Percentiles rank a stretch among this genome's conserved stretches.
Evolutionary conservation across 2,888 invertebrate genomes (phyloP).

Genomic region (Morpho achilles): DNA sequence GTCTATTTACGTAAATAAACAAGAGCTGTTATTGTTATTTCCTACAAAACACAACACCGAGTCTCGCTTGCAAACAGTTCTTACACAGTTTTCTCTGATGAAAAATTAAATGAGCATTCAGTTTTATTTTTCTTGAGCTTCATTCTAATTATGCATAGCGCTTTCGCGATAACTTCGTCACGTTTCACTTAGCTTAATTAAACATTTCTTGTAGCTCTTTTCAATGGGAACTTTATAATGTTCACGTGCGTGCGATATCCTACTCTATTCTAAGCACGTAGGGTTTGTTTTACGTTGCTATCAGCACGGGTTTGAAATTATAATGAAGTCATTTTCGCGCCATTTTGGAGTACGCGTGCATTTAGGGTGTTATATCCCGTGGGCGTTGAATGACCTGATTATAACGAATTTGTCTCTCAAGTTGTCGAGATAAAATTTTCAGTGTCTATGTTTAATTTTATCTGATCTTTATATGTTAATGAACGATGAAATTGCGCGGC

Average conservation of each 20-base stretch:
- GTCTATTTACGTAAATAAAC: too few species aligned
- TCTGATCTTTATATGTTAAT: not conserved
- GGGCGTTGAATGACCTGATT: slow-evolving; percentile 19
- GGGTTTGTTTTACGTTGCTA: slow-evolving; percentile 16
- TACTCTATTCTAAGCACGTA: slow-evolving; percentile 12
- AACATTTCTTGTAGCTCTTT: slow-evolving; percentile 49
- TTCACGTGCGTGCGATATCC: slow-evolving; percentile 13
- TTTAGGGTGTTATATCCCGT: slow-evolving; percentile 21
- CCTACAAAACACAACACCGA: not conserved
- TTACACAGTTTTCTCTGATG: slow-evolving; percentile 2
- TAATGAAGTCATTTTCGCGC: slow-evolving; percentile 31
- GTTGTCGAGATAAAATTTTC: slow-evolving; percentile 11
- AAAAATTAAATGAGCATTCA: slow-evolving; percentile 28
- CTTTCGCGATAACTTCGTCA: slow-evolving; percentile 45
- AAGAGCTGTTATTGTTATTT: not conserved
- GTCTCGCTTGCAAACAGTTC: not conserved
- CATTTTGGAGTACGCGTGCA: slow-evolving; percentile 23
- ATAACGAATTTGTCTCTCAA: slow-evolving; percentile 14
- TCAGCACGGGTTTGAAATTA: slow-evolving; percentile 22
- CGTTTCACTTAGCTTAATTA: slow-evolving; percentile 59
- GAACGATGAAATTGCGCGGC: too few species aligned
- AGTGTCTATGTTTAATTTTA: slow-evolving; percentile 1
- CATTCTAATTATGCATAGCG: slow-evolving; percentile 47
- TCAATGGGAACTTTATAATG: slow-evolving; percentile 26
- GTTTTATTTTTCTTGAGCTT: slow-evolving; percentile 38